These are phyloP conservation scores for Stomatorhinus walkeri DNA, from an alignment of 2,797 vertebrate species.

Conservation along the genomic window DNA sequence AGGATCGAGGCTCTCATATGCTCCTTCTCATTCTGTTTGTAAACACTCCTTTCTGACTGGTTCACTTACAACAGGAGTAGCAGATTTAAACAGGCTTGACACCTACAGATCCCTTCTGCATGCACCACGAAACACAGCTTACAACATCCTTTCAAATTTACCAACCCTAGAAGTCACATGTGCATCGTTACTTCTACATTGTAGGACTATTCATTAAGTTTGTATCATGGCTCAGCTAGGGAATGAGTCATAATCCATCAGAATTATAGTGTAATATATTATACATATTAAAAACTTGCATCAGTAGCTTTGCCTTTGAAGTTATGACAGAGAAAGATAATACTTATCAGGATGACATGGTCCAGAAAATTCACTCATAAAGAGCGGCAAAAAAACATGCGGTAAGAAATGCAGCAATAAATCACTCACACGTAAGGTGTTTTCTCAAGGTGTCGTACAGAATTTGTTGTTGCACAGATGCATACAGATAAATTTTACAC, in stretches of 20 bases:
- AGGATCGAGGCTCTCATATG: background rate
- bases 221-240: background rate
- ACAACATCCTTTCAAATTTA: background rate
- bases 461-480: background rate
- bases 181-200: background rate
- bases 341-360: background rate
- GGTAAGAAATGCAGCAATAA: background rate
- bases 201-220: background rate
- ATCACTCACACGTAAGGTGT: background rate
- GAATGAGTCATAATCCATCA: background rate
- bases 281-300: conserved; percentile 7
- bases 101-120: background rate
- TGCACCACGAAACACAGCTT: background rate
- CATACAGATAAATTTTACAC: background rate
- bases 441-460: background rate
- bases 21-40: background rate
- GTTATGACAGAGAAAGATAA: background rate
- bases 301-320: background rate
- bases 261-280: background rate
- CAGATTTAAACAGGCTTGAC: background rate
- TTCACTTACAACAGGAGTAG: background rate
- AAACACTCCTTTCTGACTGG: background rate
- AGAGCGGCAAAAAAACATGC: background rate
- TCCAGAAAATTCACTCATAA: background rate
- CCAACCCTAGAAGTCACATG: background rate